Conservation (phyloP, 2,113 vertebrate species). For the Heterotilapia buettikoferi region DNA sequence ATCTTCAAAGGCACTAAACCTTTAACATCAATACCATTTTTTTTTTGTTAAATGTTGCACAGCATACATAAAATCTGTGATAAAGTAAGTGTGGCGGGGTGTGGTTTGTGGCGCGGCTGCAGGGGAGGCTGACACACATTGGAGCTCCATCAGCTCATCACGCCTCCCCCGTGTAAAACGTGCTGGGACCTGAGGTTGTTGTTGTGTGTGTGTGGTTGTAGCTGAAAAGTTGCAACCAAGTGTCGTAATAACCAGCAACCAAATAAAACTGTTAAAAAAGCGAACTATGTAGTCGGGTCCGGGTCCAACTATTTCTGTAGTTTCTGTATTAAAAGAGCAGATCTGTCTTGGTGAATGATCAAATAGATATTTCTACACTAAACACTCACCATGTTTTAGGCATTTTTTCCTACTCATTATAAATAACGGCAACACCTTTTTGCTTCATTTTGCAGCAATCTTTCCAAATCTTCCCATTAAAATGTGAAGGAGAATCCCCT, state of each 20-base stretch:
- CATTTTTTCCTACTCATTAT: neutral
- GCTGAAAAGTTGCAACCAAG: neutral
- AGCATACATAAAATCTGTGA: neutral
- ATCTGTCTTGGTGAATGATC: neutral
- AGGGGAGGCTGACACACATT: neutral
- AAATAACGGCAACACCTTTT: neutral
- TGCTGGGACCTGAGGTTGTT: neutral
- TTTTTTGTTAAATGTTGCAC: neutral
- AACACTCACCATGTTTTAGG: neutral
- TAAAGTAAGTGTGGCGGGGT: neutral
- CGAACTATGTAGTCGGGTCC: accelerated
- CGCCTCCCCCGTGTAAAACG: accelerated
- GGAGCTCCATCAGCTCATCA: neutral
- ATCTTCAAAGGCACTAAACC: neutral
- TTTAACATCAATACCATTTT: neutral
- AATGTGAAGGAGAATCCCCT: neutral
- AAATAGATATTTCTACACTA: neutral
- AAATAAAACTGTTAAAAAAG: neutral
- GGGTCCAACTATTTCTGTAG: neutral
- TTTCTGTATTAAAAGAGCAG: neutral
- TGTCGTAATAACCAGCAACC: neutral
- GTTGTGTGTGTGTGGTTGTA: neutral
- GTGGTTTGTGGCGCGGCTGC: neutral
- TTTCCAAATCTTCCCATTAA: neutral
- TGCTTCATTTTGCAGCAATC: neutral